Base-by-base conservation (phyloP, 2,797 vertebrate species). In the Crenichthys baileyi region DNA sequence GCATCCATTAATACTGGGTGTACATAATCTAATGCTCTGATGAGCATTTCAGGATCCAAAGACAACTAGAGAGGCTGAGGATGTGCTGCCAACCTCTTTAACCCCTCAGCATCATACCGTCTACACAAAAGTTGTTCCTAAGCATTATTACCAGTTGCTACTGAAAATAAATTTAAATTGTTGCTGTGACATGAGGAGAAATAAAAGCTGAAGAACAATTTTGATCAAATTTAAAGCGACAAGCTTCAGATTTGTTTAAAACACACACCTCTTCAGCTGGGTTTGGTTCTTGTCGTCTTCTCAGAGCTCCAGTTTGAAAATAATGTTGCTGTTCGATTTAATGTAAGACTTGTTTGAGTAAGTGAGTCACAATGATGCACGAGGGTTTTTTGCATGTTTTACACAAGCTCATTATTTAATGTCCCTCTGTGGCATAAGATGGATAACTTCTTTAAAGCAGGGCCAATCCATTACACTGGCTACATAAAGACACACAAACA, bases 401-500 rank as follows among this genome's bases (percentile, higher is more conserved):
- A 1, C 3, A 9, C 60, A 31, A 31, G 29, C 1, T 41, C 53
- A 24, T 8, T 5, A 39, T 56, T 73, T n/a, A 41, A 7, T 24
- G 39, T 15, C 9, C 1, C 22, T 5, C 53, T 7, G 6, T n/a
- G 5, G 1, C 5, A 16, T 1, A 8, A 2, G 12, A n/a, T 3
- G 31, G 2, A 2, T 8, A 11, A 22, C 29, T 0, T 12, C 36
- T 26, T 41, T 31, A 36, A 36, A 36, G 7, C 60, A 36, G 29
- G 16, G 29, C 15, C 29, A 31, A 31, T 31, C 31, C 31, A 31
- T 31, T 31, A 31, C 1, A 31, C 31, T 31, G 31, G 1, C 31
- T 31, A 31, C 31, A 31, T 31, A 31, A 31, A 31, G 31, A 31
- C 31, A 31, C 31, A 31, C 31, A 31, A 31, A 31, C 31, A 31